A percentile compares a stretch with the other conserved stretches of the same genome.
These are phyloP conservation scores for Odontamblyopus rebecca DNA, from an alignment of 2,797 vertebrate species.

Conservation along the genomic window DNA sequence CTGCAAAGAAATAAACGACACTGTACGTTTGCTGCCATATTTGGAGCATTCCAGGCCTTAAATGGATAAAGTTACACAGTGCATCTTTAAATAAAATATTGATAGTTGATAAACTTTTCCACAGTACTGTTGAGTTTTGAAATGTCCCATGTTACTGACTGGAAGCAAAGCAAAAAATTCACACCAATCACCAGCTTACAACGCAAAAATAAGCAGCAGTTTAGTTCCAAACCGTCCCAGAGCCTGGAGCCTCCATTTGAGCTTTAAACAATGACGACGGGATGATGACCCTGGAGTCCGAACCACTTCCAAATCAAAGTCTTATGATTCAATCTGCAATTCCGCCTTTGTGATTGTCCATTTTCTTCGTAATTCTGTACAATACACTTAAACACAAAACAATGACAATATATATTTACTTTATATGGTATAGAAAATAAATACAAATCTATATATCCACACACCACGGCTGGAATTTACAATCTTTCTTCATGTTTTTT, in stretches of 20 bases:
- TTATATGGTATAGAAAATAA: conserved; percentile 81
- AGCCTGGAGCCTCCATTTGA: conserved; percentile 33
- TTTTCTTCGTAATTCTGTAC: conserved; percentile 56
- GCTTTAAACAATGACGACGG: conserved; percentile 32
- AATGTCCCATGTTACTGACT: conserved; percentile 36
- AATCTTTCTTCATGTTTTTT: conserved; percentile 33
- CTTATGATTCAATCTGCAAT: conserved; percentile 35
- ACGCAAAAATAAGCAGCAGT: conserved; percentile 55
- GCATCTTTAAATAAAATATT: not conserved
- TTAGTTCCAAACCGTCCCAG: conserved; percentile 55
- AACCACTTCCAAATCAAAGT: conserved; percentile 35
- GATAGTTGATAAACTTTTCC: not conserved
- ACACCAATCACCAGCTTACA: conserved; percentile 73
- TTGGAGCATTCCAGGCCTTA: not conserved
- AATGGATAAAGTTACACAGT: too few species aligned
- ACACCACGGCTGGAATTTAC: conserved; percentile 44
- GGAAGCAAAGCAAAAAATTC: conserved; percentile 65
- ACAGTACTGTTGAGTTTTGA: not conserved
- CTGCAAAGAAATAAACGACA: not conserved
- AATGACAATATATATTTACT: conserved; percentile 73
- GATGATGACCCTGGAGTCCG: conserved; percentile 42
- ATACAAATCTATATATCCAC: conserved; percentile 79
- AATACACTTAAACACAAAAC: conserved; percentile 70
- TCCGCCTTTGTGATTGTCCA: conserved; percentile 65
- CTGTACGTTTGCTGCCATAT: not conserved